Conservation (phyloP, 2,888 invertebrate species). For the Ecliptopera silaceata region DNA sequence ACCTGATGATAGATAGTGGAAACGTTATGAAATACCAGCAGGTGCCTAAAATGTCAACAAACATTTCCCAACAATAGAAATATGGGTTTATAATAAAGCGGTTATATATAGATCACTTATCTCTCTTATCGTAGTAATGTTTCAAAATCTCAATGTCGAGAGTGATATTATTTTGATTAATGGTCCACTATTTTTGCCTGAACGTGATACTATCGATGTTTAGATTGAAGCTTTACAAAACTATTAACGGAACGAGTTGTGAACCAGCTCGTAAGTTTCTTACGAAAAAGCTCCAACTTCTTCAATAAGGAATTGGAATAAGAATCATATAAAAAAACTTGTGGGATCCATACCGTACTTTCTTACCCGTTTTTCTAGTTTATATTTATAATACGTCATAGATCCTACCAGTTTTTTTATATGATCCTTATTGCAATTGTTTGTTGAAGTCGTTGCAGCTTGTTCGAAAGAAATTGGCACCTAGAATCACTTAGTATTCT, state of each 20-base stretch:
- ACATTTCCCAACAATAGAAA: conserved; percentile 24
- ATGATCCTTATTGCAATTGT: no score
- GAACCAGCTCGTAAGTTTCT: no score
- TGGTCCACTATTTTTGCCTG: not conserved
- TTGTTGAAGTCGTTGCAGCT: no score
- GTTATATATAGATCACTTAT: conserved; percentile 41
- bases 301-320: no score
- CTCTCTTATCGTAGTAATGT: conserved; percentile 41
- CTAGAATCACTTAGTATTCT: no score
- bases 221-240: conserved; percentile 1
- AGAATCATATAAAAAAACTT: no score
- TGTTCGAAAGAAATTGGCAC: no score
- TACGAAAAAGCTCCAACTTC: no score
- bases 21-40: conserved; percentile 18
- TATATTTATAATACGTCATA: no score
- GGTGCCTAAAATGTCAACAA: conserved; percentile 22
- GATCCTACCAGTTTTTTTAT: no score
- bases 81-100: conserved; percentile 22
- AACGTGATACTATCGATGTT: conserved; percentile 4
- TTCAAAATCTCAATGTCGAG: conserved; percentile 47
- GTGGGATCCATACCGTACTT: no score
- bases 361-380: no score
- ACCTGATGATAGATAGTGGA: not conserved
- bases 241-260: not conserved
- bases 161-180: conserved; percentile 43